These are phyloP conservation scores for Mormyrus hasselquistii DNA, from an alignment of 2,797 vertebrate genomes.

Conservation along the genomic window DNA sequence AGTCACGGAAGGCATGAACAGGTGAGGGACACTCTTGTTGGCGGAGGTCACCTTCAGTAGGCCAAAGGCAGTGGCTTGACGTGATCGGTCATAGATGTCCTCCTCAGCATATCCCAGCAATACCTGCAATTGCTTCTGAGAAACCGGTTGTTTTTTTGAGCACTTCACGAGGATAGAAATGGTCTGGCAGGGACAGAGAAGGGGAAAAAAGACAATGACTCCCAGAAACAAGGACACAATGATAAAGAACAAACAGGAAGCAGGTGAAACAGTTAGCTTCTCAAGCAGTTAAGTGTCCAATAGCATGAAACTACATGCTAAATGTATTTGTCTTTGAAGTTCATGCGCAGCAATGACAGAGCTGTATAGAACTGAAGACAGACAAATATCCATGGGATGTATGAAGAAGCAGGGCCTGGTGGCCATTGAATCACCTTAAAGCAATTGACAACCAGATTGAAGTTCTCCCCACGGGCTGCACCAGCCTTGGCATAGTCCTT, in stretches of 20 bases:
- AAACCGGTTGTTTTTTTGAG: constrained; percentile 64
- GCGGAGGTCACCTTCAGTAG: constrained; percentile 75
- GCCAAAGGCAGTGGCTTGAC: constrained; percentile 91
- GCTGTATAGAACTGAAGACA: neutral
- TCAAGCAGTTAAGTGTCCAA: neutral
- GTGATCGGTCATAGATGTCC: constrained; percentile 89
- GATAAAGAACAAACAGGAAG: neutral
- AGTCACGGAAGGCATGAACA: neutral
- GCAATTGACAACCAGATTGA: constrained; percentile 86
- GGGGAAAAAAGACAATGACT: neutral
- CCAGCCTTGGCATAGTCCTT: constrained; percentile 92
- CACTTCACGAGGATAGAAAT: constrained; percentile 86
- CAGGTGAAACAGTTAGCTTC: neutral
- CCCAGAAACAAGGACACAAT: neutral
- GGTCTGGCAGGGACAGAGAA: constrained; percentile 57
- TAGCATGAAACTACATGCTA: neutral
- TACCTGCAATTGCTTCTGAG: constrained; percentile 85
- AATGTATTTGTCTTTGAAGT: neutral
- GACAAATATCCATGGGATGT: neutral
- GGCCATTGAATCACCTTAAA: constrained; percentile 72
- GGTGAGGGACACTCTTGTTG: neutral
- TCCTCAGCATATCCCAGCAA: constrained; percentile 93
- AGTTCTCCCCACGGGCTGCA: constrained; percentile 85
- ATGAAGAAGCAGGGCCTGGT: neutral
- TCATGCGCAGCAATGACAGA: neutral